These are phyloP conservation scores for Echinops telfairi DNA, from an alignment of 2,113 vertebrate species.

Conservation along the genomic window DNA sequence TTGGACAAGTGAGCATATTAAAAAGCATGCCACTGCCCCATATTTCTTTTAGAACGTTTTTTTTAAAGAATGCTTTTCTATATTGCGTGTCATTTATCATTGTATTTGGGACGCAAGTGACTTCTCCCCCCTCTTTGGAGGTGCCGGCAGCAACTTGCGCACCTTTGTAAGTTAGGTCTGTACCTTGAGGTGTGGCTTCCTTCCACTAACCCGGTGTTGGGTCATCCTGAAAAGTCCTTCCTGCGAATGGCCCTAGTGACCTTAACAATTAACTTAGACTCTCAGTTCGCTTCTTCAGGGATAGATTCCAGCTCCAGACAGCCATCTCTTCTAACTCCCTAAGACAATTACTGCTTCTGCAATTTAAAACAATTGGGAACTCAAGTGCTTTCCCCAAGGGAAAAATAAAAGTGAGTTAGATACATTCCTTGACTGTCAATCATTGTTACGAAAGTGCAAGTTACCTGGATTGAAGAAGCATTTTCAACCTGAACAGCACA, in stretches of 20 bases:
- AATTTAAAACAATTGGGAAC: slow-evolving; percentile 78
- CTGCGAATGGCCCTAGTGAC: slow-evolving; percentile 38
- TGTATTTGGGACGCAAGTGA: not conserved
- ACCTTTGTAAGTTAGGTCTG: not conserved
- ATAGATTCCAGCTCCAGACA: slow-evolving; percentile 54
- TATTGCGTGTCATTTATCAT: slow-evolving; percentile 48
- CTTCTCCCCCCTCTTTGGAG: slow-evolving; percentile 33
- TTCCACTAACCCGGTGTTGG: slow-evolving; percentile 37
- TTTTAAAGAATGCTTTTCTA: not conserved
- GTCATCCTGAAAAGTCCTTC: slow-evolving; percentile 38
- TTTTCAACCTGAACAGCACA: slow-evolving; percentile 56
- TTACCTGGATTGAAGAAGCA: slow-evolving; percentile 62
- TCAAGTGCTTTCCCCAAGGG: slow-evolving; percentile 70
- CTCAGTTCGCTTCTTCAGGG: not conserved
- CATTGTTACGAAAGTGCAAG: slow-evolving; percentile 74
- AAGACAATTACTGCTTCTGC: slow-evolving; percentile 68
- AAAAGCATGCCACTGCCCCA: not conserved
- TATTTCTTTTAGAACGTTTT: slow-evolving; percentile 61
- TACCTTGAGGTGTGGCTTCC: not conserved
- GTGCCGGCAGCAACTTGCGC: slow-evolving; percentile 17
- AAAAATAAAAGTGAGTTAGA: slow-evolving; percentile 77
- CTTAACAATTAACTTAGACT: slow-evolving; percentile 57
- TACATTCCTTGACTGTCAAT: slow-evolving; percentile 76
- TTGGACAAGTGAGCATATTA: not conserved
- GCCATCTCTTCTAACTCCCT: slow-evolving; percentile 59